A percentile compares a stretch with the other conserved stretches of the same genome.
phyloP scores from a whole-genome alignment of 2,113 vertebrate genomes.

The Saccopteryx bilineata region DNA sequence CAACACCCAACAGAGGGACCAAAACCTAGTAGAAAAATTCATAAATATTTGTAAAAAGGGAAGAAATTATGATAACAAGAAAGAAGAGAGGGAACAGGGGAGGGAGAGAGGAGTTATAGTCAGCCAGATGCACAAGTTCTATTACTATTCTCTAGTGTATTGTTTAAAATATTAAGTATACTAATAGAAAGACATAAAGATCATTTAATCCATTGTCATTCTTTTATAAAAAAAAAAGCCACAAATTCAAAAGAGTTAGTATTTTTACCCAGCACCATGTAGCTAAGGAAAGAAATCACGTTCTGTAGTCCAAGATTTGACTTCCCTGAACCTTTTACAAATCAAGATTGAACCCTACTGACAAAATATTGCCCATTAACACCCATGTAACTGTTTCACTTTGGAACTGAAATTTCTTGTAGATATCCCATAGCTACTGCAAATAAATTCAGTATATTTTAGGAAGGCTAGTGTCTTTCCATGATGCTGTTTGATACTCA shows the following conservation, averaged over 20 bases:
- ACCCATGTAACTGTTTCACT: neutral
- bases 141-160: neutral
- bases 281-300: neutral
- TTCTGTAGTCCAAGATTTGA: neutral
- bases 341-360: neutral
- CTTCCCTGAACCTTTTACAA: constrained; percentile 17
- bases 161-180: neutral
- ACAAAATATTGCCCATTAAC: neutral
- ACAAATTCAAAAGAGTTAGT: neutral
- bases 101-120: neutral
- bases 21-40: neutral
- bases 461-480: neutral
- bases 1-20: neutral
- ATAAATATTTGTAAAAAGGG: neutral
- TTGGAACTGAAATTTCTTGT: constrained; percentile 23
- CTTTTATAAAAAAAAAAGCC: neutral
- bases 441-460: neutral
- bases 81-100: neutral
- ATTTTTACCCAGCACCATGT: neutral
- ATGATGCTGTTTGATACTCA: neutral
- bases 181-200: neutral
- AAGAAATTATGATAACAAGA: neutral
- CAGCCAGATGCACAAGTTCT: neutral
- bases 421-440: neutral
- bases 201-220: neutral